These are phyloP conservation scores for Bombus confusus DNA, from an alignment of 1,140 invertebrate species.

Conservation along the genomic window DNA sequence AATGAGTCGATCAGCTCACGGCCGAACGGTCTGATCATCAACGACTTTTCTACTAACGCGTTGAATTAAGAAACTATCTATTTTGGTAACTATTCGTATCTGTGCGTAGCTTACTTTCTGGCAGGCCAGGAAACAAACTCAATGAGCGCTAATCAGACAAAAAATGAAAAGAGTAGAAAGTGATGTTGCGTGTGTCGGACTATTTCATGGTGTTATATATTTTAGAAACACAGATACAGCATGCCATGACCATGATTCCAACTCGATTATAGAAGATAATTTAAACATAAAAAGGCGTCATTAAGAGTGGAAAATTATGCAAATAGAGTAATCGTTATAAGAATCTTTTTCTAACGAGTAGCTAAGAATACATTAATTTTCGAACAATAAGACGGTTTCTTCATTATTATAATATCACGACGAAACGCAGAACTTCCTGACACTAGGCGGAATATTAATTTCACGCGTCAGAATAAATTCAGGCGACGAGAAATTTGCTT, in stretches of 20 bases:
- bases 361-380: not conserved
- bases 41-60: not conserved
- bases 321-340: not conserved
- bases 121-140: no score
- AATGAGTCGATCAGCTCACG: not conserved
- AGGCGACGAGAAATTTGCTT: constrained; percentile 29
- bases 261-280: not conserved
- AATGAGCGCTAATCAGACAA: not conserved
- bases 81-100: not conserved
- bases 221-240: not conserved
- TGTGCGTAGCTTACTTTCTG: no score
- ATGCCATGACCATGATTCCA: not conserved
- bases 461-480: constrained; percentile 36
- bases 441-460: constrained; percentile 18
- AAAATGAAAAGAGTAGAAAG: not conserved
- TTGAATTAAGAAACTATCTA: not conserved
- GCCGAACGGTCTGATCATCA: not conserved
- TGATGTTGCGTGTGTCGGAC: no score
- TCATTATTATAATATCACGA: not conserved
- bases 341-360: not conserved
- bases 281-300: no score
- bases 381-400: not conserved
- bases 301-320: not conserved
- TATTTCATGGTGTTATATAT: not conserved
- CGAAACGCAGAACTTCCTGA: not conserved